phyloP scores from a whole-genome alignment of 1,140 invertebrate genomes.

The Oedothorax gibbosus region DNA sequence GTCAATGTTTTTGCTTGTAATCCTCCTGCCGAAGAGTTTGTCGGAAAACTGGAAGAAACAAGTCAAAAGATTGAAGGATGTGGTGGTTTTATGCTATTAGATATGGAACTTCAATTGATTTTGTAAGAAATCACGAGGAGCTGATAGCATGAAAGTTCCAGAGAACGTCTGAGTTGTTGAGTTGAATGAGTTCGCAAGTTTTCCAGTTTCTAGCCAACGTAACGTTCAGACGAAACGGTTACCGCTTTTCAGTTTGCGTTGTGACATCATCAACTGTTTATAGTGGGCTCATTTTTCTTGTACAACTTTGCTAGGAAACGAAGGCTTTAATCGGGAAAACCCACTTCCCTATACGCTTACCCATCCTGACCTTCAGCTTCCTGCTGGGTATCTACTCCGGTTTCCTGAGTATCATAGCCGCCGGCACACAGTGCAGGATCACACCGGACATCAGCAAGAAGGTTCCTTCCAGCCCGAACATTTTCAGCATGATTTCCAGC shows the following conservation, averaged over 20 bases:
- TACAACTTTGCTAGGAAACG: background rate
- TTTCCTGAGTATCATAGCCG: constrained; percentile 75
- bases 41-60: too few species aligned
- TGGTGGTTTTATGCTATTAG: too few species aligned
- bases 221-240: too few species aligned
- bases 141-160: too few species aligned
- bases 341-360: background rate
- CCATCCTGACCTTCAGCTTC: background rate
- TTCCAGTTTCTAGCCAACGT: too few species aligned
- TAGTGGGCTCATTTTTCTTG: background rate
- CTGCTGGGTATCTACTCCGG: constrained; percentile 29
- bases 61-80: too few species aligned
- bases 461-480: constrained; percentile 63
- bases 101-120: too few species aligned
- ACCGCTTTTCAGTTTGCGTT: background rate
- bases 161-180: too few species aligned
- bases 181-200: too few species aligned
- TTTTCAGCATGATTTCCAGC: constrained; percentile 62
- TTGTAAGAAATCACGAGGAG: too few species aligned
- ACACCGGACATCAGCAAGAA: constrained; percentile 82
- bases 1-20: too few species aligned
- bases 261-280: background rate
- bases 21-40: too few species aligned
- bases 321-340: background rate
- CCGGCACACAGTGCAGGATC: constrained; percentile 75